Conservation (phyloP, 2,113 vertebrate species). For the Notarius quadriscutis region DNA sequence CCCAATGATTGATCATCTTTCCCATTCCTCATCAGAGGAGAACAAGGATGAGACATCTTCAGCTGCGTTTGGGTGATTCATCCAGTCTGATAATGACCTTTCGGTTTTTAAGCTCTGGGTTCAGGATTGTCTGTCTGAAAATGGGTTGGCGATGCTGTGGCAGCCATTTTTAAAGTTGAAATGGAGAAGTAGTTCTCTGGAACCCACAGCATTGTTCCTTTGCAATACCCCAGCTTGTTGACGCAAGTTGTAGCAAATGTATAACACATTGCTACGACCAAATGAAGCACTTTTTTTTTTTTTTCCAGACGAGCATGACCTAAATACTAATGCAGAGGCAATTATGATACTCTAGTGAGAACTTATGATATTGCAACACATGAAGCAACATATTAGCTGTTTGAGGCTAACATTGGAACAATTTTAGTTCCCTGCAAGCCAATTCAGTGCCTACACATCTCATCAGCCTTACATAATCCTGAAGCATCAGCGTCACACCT, state of each 20-base stretch:
- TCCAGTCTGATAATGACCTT: too few relatives aligned
- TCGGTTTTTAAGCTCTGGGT: too few relatives aligned
- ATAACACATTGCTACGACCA: background rate
- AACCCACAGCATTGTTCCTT: background rate
- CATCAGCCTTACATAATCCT: background rate
- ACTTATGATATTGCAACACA: background rate
- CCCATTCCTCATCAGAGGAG: too few relatives aligned
- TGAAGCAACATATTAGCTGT: background rate
- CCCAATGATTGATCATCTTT: too few relatives aligned
- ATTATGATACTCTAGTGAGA: background rate
- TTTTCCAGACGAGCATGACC: background rate
- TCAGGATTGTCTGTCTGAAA: background rate
- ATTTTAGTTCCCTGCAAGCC: background rate
- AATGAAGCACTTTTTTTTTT: background rate
- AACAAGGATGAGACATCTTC: too few relatives aligned
- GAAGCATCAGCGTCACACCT: background rate
- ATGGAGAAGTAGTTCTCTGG: background rate
- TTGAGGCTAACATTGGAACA: background rate
- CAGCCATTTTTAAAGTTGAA: background rate
- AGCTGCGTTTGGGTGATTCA: too few relatives aligned
- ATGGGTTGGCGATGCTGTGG: background rate
- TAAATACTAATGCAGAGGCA: background rate
- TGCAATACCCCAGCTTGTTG: background rate
- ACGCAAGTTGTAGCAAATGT: background rate
- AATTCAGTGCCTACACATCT: background rate